Conservation (phyloP, 2,797 vertebrate species). For the Pteropus rufus region DNA sequence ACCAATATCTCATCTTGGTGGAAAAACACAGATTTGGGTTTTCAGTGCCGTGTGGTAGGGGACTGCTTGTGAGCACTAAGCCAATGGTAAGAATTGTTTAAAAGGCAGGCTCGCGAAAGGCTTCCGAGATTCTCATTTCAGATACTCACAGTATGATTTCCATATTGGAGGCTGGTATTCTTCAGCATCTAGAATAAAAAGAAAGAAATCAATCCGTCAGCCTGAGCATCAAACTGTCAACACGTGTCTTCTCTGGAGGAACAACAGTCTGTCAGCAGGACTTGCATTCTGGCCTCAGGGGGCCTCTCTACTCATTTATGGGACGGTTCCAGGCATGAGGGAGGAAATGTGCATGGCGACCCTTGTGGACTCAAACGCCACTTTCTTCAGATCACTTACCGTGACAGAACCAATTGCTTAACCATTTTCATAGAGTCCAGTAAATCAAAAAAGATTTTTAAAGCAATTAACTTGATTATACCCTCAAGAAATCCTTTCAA, state of each 20-base stretch:
- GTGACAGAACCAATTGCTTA: constrained; percentile 52
- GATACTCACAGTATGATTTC: constrained; percentile 99
- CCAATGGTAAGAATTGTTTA: background rate
- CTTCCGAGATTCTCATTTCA: constrained; percentile 1
- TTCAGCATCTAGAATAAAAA: constrained; percentile 92
- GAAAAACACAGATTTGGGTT: background rate
- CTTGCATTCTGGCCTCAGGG: constrained; percentile 59
- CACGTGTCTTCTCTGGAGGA: constrained; percentile 60
- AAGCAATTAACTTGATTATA: constrained; percentile 67
- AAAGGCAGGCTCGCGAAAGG: background rate
- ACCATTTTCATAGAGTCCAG: constrained; percentile 54
- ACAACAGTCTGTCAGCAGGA: constrained; percentile 63
- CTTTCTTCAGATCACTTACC: constrained; percentile 43
- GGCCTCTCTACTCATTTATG: constrained; percentile 49
- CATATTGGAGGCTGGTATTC: constrained; percentile 99
- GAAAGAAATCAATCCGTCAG: constrained; percentile 73
- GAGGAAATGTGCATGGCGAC: background rate
- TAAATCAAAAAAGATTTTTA: constrained; percentile 55
- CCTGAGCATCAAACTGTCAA: constrained; percentile 67
- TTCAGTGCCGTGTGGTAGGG: rapidly evolving
- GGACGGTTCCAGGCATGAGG: constrained; percentile 16
- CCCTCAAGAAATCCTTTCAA: constrained; percentile 50
- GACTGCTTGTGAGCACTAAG: background rate
- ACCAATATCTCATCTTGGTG: background rate
- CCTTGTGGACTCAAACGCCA: background rate